Base-by-base conservation (phyloP, 2,797 vertebrate species). In the Momotus momota region DNA sequence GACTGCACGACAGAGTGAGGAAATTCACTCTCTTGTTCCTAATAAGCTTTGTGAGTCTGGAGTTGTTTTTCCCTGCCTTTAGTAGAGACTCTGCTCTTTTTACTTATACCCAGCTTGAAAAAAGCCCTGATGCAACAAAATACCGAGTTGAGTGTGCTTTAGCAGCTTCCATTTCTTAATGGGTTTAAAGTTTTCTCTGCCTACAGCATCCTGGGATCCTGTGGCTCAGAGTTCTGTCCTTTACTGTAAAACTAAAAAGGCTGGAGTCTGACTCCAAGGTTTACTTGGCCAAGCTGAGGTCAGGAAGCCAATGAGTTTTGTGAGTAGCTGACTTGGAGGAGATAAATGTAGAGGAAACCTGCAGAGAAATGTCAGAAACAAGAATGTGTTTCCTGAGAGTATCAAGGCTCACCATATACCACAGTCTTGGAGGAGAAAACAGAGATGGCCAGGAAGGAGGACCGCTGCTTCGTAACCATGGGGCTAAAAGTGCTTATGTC, bases 301-400 rank as follows among this genome's bases (percentile, higher is more conserved):
- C 67, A 54, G 52, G 82, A 84, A 80, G 86, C 90, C 77, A 94
- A 10, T 19, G 52, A 73, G 25, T 62, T 93, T 90, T 88, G 58
- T 81, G 93, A 94, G 81, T 54, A 92, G 81, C 81, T 0, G 1
- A 65, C 67, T 69, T 89, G 81, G 74, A 93, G 92, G 46, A 88
- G 45, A 91, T 67, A 86, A 86, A 86, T 8, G 29, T 69, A 77
- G 84, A 86, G 64, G 78, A 92, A 95, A 82, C 12, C 8, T 52
- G 52, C 49, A 93, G n/a, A 82, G 67, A 91, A 90, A 33, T 46
- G 92, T 35, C 65, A 90, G 54, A 94, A 94, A 86, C 23, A 69
- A 46, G 14, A 84, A 94, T 69, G n/a, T 84, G 41, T 69, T 86
- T 90, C 77, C 52, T 88, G 52, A 90, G 69, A n/a, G 10, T 71